phyloP scores from a whole-genome alignment of 2,113 vertebrate genomes.

The Neodon shergylaensis region DNA sequence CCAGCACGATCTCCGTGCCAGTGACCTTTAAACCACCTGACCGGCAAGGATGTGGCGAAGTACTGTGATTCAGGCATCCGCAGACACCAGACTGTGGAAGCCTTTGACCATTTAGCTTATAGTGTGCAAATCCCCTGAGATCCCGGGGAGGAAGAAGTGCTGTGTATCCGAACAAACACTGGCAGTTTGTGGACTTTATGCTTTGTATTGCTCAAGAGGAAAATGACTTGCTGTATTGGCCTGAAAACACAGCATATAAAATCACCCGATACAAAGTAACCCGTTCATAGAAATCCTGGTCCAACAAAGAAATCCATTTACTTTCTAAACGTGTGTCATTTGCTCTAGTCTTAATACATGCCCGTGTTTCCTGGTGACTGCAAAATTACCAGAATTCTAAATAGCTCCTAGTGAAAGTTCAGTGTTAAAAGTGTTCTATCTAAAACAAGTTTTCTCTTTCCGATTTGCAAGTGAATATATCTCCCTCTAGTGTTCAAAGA shows the following conservation, averaged over 20 bases:
- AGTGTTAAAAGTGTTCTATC: background rate
- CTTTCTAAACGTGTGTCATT: background rate
- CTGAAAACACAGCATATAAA: background rate
- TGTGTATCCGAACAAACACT: background rate
- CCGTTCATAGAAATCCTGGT: constrained; percentile 4
- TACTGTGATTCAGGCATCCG: background rate
- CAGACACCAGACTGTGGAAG: background rate
- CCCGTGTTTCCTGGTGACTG: background rate
- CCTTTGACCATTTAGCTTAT: constrained; percentile 11
- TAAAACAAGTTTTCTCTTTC: background rate
- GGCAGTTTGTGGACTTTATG: background rate
- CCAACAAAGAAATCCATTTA: background rate
- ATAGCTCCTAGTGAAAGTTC: background rate
- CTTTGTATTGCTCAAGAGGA: background rate
- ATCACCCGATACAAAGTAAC: background rate
- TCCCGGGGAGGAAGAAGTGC: background rate
- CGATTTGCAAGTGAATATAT: constrained; percentile 34
- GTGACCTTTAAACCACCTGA: constrained; percentile 66
- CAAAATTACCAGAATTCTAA: constrained; percentile 33
- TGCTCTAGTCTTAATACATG: background rate
- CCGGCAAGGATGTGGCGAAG: background rate
- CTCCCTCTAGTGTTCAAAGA: constrained; percentile 78
- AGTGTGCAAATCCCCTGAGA: background rate
- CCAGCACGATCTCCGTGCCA: constrained; percentile 53
- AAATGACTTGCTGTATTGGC: background rate